Evolutionary conservation across 2,888 invertebrate genomes (phyloP), one percentile per base, ranked within the genome.

Genomic region (Chloromyia formosa): DNA sequence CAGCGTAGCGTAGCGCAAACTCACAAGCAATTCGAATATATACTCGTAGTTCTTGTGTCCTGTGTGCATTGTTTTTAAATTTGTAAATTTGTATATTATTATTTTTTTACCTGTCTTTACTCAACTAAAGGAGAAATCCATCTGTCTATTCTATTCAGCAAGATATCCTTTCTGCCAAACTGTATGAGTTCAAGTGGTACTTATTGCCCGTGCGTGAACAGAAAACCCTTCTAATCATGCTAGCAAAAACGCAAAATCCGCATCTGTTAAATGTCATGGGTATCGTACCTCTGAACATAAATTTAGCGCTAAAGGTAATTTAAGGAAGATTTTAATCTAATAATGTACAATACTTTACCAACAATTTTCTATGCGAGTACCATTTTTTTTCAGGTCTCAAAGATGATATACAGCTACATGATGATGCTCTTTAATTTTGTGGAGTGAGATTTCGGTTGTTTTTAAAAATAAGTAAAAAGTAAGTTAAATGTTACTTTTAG

Each of bases 401-500:
- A 56, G 16, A 20, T 20, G 16, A 56, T 56, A 20, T 56, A 56
- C 20, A 56, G 16, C 7, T 56, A 56, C 56, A 56, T 56, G 56
- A 56, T 56, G 56, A 56, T 56, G 56, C 56, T 56, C 18, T 20
- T 56, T 9, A 56, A 56, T 20, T 56, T 56, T 56, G 56, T 56
- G 9, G 7, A 56, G 18, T 56, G 16, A 7, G 1, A 2, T 56
- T 35, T 35, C 27, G n/a, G n/a, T n/a, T n/a, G n/a, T n/a, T n/a
- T n/a, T n/a, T n/a, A n/a, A n/a, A n/a, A n/a, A n/a, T n/a, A n/a
- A n/a, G n/a, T n/a, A n/a, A n/a, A n/a, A n/a, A n/a, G n/a, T n/a
- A n/a, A n/a, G n/a, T n/a, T n/a, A n/a, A n/a, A n/a, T n/a, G n/a
- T n/a, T n/a, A n/a, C n/a, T n/a, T n/a, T n/a, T n/a, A n/a, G n/a